phyloP scores from a whole-genome alignment of 2,797 vertebrate species.

The Anableps anableps region DNA sequence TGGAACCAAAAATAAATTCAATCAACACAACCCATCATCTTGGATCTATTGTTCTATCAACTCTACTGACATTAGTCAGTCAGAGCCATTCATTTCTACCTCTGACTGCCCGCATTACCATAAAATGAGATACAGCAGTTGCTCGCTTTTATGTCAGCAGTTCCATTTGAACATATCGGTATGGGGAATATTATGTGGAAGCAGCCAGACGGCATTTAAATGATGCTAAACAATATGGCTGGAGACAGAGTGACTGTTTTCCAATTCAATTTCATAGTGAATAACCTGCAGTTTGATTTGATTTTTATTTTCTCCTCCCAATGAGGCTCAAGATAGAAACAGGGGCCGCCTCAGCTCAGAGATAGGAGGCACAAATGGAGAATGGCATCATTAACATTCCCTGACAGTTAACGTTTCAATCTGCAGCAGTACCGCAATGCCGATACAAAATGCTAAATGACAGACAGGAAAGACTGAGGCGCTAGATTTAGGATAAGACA shows the following conservation, averaged over 20 bases:
- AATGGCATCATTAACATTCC: conserved; percentile 80
- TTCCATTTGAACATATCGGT: conserved; percentile 78
- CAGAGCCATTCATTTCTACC: conserved; percentile 47
- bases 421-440: conserved; percentile 66
- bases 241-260: conserved; percentile 77
- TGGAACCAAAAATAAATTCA: conserved; percentile 56
- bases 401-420: conserved; percentile 82
- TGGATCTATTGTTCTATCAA: conserved; percentile 42
- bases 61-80: conserved; percentile 49
- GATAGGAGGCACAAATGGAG: conserved; percentile 57
- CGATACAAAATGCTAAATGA: conserved; percentile 72
- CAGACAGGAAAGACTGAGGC: conserved; percentile 39
- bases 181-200: conserved; percentile 69
- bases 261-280: conserved; percentile 83
- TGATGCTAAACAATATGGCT: conserved; percentile 80
- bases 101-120: conserved; percentile 51
- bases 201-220: conserved; percentile 67
- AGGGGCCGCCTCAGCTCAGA: conserved; percentile 14
- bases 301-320: conserved; percentile 65
- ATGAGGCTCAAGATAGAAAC: conserved; percentile 44
- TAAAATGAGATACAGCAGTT: conserved; percentile 72
- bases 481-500: conserved; percentile 51
- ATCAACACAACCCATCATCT: conserved; percentile 44
- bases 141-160: conserved; percentile 76
- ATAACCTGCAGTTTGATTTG: conserved; percentile 80